phyloP scores from a whole-genome alignment of 2,797 vertebrate genomes.

The Acanthurus leucopareius region DNA sequence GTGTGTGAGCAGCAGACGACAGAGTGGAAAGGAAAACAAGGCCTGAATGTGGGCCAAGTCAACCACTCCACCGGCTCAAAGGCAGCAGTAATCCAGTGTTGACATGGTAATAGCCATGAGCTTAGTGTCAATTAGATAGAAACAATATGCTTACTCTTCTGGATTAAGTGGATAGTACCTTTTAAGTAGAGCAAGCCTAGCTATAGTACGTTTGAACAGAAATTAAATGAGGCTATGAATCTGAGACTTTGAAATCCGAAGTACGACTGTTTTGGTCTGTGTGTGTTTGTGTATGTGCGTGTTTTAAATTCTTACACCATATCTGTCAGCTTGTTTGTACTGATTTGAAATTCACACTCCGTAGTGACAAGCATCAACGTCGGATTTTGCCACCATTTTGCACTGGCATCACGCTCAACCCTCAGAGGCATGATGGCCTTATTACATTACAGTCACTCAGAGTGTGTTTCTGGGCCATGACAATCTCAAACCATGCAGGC shows the following conservation, averaged over 20 bases:
- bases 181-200: conserved; percentile 70
- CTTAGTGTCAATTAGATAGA: conserved; percentile 88
- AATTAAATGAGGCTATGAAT: conserved; percentile 55
- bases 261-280: conserved; percentile 11
- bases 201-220: conserved; percentile 40
- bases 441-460: conserved; percentile 72
- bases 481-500: conserved; percentile 76
- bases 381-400: conserved; percentile 53
- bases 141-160: conserved; percentile 85
- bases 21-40: conserved; percentile 85
- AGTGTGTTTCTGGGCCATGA: conserved; percentile 76
- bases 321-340: conserved; percentile 39
- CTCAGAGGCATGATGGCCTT: conserved; percentile 76
- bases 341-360: conserved; percentile 45
- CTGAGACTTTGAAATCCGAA: conserved; percentile 34
- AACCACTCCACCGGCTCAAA: conserved; percentile 84
- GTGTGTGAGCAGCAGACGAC: conserved; percentile 77
- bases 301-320: conserved; percentile 23
- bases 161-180: conserved; percentile 81
- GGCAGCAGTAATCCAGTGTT: conserved; percentile 86
- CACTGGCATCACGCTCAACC: conserved; percentile 57
- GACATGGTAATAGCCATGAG: conserved; percentile 86
- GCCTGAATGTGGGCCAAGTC: conserved; percentile 84
- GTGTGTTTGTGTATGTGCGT: background rate
- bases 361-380: conserved; percentile 40